Evolutionary conservation across 1,140 invertebrate species (phyloP).

Genomic region (Halictus rubicundus): DNA sequence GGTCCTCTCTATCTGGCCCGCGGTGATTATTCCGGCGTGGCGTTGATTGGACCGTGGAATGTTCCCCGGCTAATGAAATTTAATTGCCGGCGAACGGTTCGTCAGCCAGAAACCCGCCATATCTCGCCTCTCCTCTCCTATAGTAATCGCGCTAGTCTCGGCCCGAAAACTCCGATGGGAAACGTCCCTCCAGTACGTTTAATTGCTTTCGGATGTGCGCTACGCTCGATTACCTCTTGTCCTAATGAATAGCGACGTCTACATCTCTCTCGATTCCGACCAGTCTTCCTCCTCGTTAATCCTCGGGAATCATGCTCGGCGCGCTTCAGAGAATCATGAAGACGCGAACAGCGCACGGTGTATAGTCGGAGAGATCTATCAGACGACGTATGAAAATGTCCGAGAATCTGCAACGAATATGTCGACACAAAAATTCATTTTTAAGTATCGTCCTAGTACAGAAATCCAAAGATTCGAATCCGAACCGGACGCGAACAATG

Average conservation of each 20-base stretch:
- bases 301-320: too few relatives aligned
- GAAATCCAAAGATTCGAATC: too few relatives aligned
- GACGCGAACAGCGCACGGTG: too few relatives aligned
- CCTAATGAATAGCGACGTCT: slow-evolving; percentile 26
- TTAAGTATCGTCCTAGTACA: too few relatives aligned
- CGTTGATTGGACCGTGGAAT: slow-evolving; percentile 43
- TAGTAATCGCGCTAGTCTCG: neutral
- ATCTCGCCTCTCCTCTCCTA: slow-evolving; percentile 8
- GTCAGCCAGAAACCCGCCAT: neutral
- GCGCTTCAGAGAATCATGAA: too few relatives aligned
- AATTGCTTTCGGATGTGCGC: slow-evolving; percentile 31
- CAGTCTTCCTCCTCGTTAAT: too few relatives aligned
- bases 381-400: too few relatives aligned
- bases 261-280: too few relatives aligned
- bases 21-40: slow-evolving; percentile 28
- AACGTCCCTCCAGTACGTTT: slow-evolving; percentile 9
- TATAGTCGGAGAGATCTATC: too few relatives aligned
- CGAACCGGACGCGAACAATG: neutral
- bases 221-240: slow-evolving; percentile 22
- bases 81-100: slow-evolving; percentile 37
- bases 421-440: too few relatives aligned
- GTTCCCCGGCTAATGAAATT: slow-evolving; percentile 51
- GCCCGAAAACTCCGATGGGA: slow-evolving; percentile 21
- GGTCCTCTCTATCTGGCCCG: neutral
- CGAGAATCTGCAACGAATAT: too few relatives aligned